Evolutionary conservation across 1,140 invertebrate species (phyloP).

Genomic region (Oncopodura yosiiana): DNA sequence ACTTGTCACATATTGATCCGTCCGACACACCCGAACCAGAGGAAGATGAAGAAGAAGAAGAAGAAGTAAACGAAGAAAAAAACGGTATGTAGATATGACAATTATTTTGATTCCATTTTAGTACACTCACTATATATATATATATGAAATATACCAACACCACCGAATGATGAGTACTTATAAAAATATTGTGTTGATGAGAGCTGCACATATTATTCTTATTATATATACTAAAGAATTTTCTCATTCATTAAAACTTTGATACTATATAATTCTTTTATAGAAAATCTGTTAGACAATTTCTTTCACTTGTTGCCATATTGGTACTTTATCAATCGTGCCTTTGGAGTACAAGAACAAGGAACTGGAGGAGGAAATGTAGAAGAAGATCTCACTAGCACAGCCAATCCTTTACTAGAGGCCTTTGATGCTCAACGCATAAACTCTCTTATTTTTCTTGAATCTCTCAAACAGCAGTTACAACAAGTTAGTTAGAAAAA

Average conservation of each 20-base stretch:
- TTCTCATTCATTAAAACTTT: neutral
- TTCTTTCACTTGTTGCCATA: slow-evolving; percentile 31
- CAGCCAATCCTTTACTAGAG: slow-evolving; percentile 6
- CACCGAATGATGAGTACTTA: no score
- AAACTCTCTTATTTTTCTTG: slow-evolving; percentile 28
- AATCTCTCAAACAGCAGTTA: slow-evolving; percentile 25
- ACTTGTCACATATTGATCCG: slow-evolving; percentile 25
- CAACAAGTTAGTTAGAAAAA: slow-evolving; percentile 6
- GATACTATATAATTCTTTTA: neutral
- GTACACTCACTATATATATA: neutral
- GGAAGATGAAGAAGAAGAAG: slow-evolving; percentile 20
- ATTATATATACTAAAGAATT: neutral
- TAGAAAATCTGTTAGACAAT: slow-evolving; percentile 25
- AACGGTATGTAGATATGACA: slow-evolving; percentile 7
- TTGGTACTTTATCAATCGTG: slow-evolving; percentile 34
- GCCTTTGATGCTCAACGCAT: slow-evolving; percentile 30
- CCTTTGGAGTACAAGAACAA: slow-evolving; percentile 14
- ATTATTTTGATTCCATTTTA: neutral
- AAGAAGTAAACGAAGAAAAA: slow-evolving; percentile 23
- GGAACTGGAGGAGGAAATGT: slow-evolving; percentile 7
- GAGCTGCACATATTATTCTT: no score
- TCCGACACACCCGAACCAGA: slow-evolving; percentile 27
- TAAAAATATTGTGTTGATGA: no score
- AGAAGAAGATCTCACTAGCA: slow-evolving; percentile 9
- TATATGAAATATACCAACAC: no score